Base-by-base conservation (phyloP, 1,140 invertebrate genomes). In the Scaptomyza montana region DNA sequence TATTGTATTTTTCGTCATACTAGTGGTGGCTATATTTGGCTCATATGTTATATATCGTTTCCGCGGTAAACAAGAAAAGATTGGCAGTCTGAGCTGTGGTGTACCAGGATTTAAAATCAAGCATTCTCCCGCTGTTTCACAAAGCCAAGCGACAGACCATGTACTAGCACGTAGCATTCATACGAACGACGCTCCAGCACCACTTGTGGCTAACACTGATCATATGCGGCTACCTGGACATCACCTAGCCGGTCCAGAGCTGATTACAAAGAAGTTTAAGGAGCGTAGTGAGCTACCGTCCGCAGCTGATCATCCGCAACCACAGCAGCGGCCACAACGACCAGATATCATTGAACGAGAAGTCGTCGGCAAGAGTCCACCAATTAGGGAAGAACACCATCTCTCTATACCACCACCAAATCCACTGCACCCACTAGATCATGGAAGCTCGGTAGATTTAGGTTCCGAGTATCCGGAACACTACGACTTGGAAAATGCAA, bases 401-500 rank as follows among this genome's bases (percentile, higher is more conserved):
- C 94, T 95, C 0, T 94, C 95, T 0, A 93, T 96, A 13, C 95
- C 95, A 21, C 94, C 95, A 4, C 94, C 94, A 1, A 93, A 94
- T 19, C 95, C 80, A 0, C 92, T 95, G 36, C 95, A 95, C 77
- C 94, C 94, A 0, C 95, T 96, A 60, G 95, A 95, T 69, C 94
- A 94, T 66, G 93, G 93, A 0, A 93, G 94, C 64, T 93, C 94
- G 41, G 94, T 94, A 64, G 94, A 95, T 74, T 90, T 95, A 55
- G 95, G 96, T 90, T 95, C 96, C 0, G 97, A 98, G 91, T 94
- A 96, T 74, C 97, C 98, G 0, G 98, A 99, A 91, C 98, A 98
- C 90, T 99, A 99, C 86, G 98, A 99, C 92, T 93, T 99, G 57
- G 98, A 99, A 92, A 99, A 99, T 92, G 97, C 98, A 1, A 98